Conservation (phyloP, 1,140 invertebrate species). For the Doryteuthis pealeii region DNA sequence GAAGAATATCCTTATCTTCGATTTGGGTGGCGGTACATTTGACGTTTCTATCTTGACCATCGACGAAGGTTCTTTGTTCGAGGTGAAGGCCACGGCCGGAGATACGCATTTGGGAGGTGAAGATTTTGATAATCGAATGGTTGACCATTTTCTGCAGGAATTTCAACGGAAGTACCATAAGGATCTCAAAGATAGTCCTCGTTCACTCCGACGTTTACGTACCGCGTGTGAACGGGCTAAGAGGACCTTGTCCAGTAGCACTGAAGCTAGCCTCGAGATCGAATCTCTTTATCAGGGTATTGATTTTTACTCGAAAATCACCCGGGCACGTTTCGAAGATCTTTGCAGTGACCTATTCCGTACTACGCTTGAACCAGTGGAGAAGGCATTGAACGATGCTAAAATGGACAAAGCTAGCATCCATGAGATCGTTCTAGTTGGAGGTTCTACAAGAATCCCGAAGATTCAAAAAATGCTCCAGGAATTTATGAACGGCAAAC, state of each 20-base stretch:
- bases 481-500: conserved; percentile 70
- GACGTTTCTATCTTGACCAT: conserved; percentile 49
- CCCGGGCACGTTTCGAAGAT: conserved; percentile 58
- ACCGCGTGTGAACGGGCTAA: conserved; percentile 73
- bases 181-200: conserved; percentile 40
- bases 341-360: conserved; percentile 86
- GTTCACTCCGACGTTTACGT: conserved; percentile 60
- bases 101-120: conserved; percentile 54
- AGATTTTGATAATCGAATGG: conserved; percentile 53
- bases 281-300: conserved; percentile 76
- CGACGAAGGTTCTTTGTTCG: conserved; percentile 57
- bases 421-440: conserved; percentile 94
- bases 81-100: conserved; percentile 76
- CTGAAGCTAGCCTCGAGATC: conserved; percentile 67
- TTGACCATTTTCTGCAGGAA: conserved; percentile 51
- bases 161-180: conserved; percentile 54
- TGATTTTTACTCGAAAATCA: conserved; percentile 61
- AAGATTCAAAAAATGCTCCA: conserved; percentile 93
- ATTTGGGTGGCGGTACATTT: conserved; percentile 51
- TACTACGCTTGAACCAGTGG: conserved; percentile 90
- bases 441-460: conserved; percentile 95
- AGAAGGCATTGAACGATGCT: conserved; percentile 88
- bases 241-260: conserved; percentile 57
- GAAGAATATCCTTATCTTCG: conserved; percentile 51
- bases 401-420: conserved; percentile 91